Conservation (phyloP, 2,888 invertebrate genomes). For the Drosophila paucipuncta region DNA sequence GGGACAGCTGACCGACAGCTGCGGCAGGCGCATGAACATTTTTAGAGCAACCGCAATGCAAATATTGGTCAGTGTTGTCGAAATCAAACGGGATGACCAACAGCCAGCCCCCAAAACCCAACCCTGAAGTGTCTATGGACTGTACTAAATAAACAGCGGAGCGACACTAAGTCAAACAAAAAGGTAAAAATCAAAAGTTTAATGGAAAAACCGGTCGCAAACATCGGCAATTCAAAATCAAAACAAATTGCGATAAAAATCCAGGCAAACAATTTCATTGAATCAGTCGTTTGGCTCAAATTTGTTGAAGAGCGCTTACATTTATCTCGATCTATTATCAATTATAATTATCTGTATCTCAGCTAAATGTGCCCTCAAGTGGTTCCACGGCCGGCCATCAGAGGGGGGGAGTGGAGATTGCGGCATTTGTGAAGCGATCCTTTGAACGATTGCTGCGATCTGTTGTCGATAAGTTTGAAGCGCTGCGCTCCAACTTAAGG, state of each 20-base stretch:
- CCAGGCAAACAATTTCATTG: slow-evolving; percentile 35
- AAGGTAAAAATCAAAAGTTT: slow-evolving; percentile 17
- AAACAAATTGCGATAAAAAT: slow-evolving; percentile 44
- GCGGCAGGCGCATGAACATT: slow-evolving; percentile 24
- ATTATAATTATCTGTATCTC: slow-evolving; percentile 35
- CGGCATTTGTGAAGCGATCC: slow-evolving; percentile 14
- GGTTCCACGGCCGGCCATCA: not conserved
- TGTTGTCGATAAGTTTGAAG: slow-evolving; percentile 55
- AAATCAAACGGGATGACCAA: slow-evolving; percentile 38
- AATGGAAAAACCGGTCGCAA: slow-evolving; percentile 2
- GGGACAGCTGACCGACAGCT: not conserved
- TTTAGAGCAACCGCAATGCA: slow-evolving; percentile 58
- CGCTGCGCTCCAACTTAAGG: slow-evolving; percentile 35
- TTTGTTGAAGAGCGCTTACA: slow-evolving; percentile 21
- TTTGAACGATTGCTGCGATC: slow-evolving; percentile 26
- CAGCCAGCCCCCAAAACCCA: not conserved
- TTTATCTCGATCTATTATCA: slow-evolving; percentile 23
- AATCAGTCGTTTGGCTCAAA: slow-evolving; percentile 3
- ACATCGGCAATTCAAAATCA: slow-evolving; percentile 34
- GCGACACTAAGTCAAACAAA: slow-evolving; percentile 17
- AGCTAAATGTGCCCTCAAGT: slow-evolving; percentile 22
- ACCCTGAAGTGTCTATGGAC: not conserved
- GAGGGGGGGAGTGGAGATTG: not conserved
- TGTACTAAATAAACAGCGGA: slow-evolving; percentile 30
- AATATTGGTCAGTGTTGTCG: slow-evolving; percentile 53